Conservation (phyloP, 2,797 vertebrate species). For the Danio choprae region DNA sequence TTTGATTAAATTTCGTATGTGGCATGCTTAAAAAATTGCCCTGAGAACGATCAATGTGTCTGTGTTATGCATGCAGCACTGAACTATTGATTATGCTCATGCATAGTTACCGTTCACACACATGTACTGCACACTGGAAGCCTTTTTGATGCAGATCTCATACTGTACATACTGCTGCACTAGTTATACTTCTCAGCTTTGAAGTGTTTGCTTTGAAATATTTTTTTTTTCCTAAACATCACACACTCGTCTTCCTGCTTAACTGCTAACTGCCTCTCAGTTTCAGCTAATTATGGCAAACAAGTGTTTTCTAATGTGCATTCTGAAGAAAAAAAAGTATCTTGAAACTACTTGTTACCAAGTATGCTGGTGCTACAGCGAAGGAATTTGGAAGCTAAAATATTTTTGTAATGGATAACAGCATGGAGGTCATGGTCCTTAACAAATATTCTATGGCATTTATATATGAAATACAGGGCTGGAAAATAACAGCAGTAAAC, state of each 20-base stretch:
- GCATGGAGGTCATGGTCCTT: background rate
- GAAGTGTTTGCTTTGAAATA: slow-evolving; percentile 55
- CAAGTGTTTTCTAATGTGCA: slow-evolving; percentile 21
- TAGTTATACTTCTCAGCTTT: slow-evolving; percentile 51
- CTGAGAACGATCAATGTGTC: slow-evolving; percentile 9
- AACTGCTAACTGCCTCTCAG: slow-evolving; percentile 22
- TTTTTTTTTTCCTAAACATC: slow-evolving; percentile 39
- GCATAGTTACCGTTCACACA: slow-evolving; percentile 2
- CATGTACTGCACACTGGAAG: slow-evolving; percentile 33
- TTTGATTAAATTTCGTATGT: too few relatives aligned
- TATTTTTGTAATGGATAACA: slow-evolving; percentile 1
- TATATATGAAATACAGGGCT: slow-evolving; percentile 31
- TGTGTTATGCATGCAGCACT: background rate
- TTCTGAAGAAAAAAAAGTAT: slow-evolving; percentile 8
- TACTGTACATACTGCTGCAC: slow-evolving; percentile 28
- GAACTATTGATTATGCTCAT: background rate
- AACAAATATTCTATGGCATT: slow-evolving; percentile 45
- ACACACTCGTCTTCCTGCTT: slow-evolving; percentile 26
- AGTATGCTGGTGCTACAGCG: background rate
- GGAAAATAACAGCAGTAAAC: slow-evolving; percentile 51
- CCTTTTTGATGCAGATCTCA: slow-evolving; percentile 50
- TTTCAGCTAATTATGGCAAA: slow-evolving; percentile 34
- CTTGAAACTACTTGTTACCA: slow-evolving; percentile 2
- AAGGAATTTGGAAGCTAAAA: slow-evolving; percentile 12
- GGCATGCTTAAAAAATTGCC: background rate